Percentiles rank a stretch among this genome's conserved stretches.
Conservation (phyloP, 2,797 vertebrate species). For the Notolepis coatsorum region DNA sequence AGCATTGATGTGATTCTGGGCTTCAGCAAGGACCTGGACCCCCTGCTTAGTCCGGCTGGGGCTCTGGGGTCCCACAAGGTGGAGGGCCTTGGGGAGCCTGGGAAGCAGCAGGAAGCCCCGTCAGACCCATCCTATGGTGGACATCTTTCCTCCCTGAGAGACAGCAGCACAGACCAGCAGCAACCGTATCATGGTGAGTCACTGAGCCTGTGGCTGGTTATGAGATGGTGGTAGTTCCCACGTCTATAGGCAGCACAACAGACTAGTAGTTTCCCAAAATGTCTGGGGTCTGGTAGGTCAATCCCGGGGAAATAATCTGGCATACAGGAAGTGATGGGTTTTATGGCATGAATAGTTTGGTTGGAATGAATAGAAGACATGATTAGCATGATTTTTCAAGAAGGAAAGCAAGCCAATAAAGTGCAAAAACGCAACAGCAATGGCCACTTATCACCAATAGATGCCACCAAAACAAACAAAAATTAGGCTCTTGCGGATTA, state of each 20-base stretch:
- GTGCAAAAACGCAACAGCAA: too few relatives aligned
- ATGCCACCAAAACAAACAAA: too few relatives aligned
- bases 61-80: slow-evolving; percentile 61
- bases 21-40: slow-evolving; percentile 84
- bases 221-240: neutral
- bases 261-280: neutral
- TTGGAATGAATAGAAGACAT: too few relatives aligned
- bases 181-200: slow-evolving; percentile 76
- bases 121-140: slow-evolving; percentile 68
- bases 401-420: too few relatives aligned
- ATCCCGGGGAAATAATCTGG: too few relatives aligned
- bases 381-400: too few relatives aligned
- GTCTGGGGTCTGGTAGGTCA: neutral
- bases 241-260: too few relatives aligned
- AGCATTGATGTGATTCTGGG: slow-evolving; percentile 87
- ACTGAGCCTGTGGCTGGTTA: neutral
- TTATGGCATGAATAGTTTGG: too few relatives aligned
- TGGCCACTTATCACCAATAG: too few relatives aligned
- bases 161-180: slow-evolving; percentile 59
- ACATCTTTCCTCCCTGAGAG: slow-evolving; percentile 67
- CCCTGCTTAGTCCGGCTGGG: slow-evolving; percentile 70
- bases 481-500: too few relatives aligned
- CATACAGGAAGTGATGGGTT: too few relatives aligned
- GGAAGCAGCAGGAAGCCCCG: slow-evolving; percentile 66
- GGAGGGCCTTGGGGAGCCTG: slow-evolving; percentile 64